Percentiles rank a stretch among this genome's conserved stretches.
Evolutionary conservation across 2,113 vertebrate genomes (phyloP).

Genomic region (Sphyrna mokarran): DNA sequence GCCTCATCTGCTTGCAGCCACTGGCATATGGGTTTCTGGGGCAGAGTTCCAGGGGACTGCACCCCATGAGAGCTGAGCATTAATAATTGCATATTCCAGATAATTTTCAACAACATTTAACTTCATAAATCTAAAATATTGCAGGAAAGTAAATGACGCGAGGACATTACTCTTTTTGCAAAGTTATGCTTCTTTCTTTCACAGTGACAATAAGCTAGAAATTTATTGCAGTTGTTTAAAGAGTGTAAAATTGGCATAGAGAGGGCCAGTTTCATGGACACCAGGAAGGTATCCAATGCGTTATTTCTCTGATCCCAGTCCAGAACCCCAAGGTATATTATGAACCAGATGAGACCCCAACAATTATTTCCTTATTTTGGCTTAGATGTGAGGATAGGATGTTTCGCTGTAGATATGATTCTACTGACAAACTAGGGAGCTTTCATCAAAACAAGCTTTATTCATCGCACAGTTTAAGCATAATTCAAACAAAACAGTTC

Average conservation of each 20-base stretch:
- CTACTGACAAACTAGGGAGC: too few relatives aligned
- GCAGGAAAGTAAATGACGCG: background rate
- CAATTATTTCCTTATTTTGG: too few relatives aligned
- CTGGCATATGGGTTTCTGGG: background rate
- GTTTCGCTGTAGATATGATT: too few relatives aligned
- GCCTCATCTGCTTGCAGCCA: background rate
- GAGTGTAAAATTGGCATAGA: background rate
- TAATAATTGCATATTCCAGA: background rate
- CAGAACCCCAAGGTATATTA: too few relatives aligned
- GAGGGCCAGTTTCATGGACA: background rate
- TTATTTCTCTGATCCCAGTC: background rate
- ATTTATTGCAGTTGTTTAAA: background rate
- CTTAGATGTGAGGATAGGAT: too few relatives aligned
- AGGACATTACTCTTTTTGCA: background rate
- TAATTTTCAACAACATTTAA: background rate
- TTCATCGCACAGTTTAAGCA: too few relatives aligned
- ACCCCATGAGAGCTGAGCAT: background rate
- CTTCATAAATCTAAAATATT: background rate
- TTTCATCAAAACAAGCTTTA: too few relatives aligned
- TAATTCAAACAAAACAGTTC: too few relatives aligned
- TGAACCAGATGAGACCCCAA: too few relatives aligned
- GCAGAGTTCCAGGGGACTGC: background rate
- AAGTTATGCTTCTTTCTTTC: background rate
- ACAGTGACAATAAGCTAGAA: background rate
- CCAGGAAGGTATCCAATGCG: background rate